Evolutionary conservation across 2,888 invertebrate species (phyloP).

Genomic region (Blomia tropicalis): DNA sequence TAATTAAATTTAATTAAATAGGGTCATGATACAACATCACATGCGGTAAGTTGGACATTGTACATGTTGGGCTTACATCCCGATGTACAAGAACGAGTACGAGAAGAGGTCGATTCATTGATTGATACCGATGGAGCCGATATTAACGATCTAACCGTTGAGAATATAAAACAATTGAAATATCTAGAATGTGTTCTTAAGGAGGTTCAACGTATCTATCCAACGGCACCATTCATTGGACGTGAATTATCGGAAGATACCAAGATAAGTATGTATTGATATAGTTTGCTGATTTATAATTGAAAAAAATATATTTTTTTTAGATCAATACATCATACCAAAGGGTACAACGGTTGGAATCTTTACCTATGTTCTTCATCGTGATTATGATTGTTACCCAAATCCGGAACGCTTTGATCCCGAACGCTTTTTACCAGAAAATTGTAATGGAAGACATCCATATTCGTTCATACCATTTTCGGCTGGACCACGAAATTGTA

Average conservation of each 20-base stretch:
- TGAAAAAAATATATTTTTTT: not conserved
- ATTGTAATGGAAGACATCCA: constrained; percentile 29
- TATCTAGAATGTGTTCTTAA: constrained; percentile 38
- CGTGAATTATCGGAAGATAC: constrained; percentile 34
- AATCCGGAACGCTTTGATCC: constrained; percentile 37
- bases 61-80: constrained; percentile 30
- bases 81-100: constrained; percentile 27
- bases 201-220: constrained; percentile 36
- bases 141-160: constrained; percentile 31
- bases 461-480: constrained; percentile 31
- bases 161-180: constrained; percentile 32
- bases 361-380: constrained; percentile 32
- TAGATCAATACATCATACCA: constrained; percentile 31
- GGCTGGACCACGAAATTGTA: constrained; percentile 31
- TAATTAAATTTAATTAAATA: not conserved
- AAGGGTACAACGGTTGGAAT: constrained; percentile 33
- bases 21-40: constrained; percentile 30
- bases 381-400: constrained; percentile 34
- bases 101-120: constrained; percentile 29
- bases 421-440: constrained; percentile 33
- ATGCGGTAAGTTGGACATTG: constrained; percentile 29
- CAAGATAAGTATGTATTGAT: constrained; percentile 27
- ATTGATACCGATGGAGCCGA: constrained; percentile 10
- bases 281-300: too few relatives aligned
- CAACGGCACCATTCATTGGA: constrained; percentile 38